Base-by-base conservation (phyloP, 2,888 invertebrate species). In the Drosophila greeni region DNA sequence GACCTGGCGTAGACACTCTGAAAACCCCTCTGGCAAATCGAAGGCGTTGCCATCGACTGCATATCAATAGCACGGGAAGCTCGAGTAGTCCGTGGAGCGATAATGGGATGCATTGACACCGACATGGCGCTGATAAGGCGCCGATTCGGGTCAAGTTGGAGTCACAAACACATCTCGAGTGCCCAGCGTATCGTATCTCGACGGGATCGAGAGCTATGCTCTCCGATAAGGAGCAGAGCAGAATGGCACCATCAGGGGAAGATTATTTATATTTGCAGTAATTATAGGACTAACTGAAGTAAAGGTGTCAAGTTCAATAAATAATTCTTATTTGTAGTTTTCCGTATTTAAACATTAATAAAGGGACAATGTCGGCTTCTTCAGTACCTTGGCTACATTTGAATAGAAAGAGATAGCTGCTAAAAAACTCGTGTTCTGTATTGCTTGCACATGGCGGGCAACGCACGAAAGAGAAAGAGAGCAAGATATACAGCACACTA, bases 71-170 rank as follows among this genome's bases (percentile, higher is more conserved):
- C 37, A 31, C 26, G 5, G 34, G 31, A 34, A 36, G 18, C 5
- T 16, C 36, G 11, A 37, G 37, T 2, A 34, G 37, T 3, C 42
- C 9, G 18, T 5, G 26, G 36, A 6, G 29, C 36, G 45, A 59
- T 51, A 61, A 51, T 61, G 34, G 42, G 52, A 42, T 64, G 42
- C 62, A 52, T 37, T 65, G 62, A 64, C 65, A 62, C 37, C 42
- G 23, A 23, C 12, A 34, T 18, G 33, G 40, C 48, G 14, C 60
- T 78, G 76, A 76, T 76, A 82, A 75, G 62, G 24, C 31, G 8
- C 6, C 36, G 54, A 82, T 68, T 76, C 67, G 65, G 77, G 77
- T 78, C 77, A 78, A 80, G 83, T 72, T 68, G 60, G 6, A 34
- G 9, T 11, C 29, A 29, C 39, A 20, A 14, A 12, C 16, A 16